A percentile compares a stretch with the other conserved stretches of the same genome.
phyloP scores from a whole-genome alignment of 2,113 vertebrate species.

The Callaeas wilsoni region DNA sequence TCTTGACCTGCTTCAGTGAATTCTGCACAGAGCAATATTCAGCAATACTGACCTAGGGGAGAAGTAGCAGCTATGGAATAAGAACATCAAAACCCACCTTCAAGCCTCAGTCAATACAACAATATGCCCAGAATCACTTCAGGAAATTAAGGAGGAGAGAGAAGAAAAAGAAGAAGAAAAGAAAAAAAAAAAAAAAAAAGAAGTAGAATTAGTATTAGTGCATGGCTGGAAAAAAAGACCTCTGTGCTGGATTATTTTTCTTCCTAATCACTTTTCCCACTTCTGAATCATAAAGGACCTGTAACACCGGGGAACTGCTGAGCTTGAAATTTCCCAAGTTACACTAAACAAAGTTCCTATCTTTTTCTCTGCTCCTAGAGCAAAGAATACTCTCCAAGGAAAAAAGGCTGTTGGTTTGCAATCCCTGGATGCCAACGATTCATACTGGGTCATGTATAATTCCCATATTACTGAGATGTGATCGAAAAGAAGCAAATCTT shows the following conservation, averaged over 20 bases:
- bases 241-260: not conserved
- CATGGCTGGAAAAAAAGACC: not conserved
- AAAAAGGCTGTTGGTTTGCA: not conserved
- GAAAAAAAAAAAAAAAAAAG: not conserved
- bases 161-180: rapidly evolving
- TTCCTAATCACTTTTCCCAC: not conserved
- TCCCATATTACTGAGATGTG: not conserved
- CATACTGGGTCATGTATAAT: not conserved
- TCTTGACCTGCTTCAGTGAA: not conserved
- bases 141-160: not conserved
- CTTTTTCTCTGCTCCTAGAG: not conserved
- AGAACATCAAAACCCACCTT: not conserved
- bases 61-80: not conserved
- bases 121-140: not conserved
- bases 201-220: not conserved
- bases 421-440: not conserved
- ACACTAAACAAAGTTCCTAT: not conserved
- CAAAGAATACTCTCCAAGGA: not conserved
- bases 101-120: not conserved
- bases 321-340: not conserved
- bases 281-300: not conserved
- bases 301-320: not conserved
- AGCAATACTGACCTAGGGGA: not conserved
- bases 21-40: not conserved
- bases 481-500: not conserved